A percentile compares a stretch with the other conserved stretches of the same genome.
Conservation (phyloP, 2,113 vertebrate genomes). For the Ageneiosus marmoratus region DNA sequence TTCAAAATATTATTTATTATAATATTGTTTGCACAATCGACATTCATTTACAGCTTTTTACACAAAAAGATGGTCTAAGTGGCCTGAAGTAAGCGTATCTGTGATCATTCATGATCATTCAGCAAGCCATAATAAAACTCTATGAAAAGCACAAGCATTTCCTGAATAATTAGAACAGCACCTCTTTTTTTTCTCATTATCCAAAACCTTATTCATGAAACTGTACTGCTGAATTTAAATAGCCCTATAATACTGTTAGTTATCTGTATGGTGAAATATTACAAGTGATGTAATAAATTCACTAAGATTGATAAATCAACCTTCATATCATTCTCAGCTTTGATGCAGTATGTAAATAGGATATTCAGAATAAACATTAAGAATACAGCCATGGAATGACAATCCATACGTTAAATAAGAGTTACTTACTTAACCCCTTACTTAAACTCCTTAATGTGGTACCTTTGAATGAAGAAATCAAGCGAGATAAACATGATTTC, state of each 20-base stretch:
- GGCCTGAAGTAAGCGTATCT: background rate
- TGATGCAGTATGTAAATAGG: background rate
- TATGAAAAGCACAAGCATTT: conserved; percentile 19
- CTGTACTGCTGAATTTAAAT: background rate
- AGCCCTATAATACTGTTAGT: background rate
- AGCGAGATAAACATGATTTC: background rate
- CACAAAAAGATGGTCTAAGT: background rate
- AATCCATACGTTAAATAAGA: background rate
- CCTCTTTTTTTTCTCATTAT: background rate
- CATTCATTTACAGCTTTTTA: conserved; percentile 33
- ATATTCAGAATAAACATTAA: background rate
- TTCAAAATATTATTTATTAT: conserved; percentile 30
- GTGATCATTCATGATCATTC: background rate
- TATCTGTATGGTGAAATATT: background rate
- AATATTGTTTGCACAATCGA: conserved; percentile 1
- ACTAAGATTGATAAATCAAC: background rate
- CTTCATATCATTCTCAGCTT: background rate
- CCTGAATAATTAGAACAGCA: background rate
- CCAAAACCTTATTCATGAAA: background rate
- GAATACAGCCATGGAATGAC: background rate
- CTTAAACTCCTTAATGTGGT: background rate
- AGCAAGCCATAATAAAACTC: background rate
- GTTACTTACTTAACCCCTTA: background rate
- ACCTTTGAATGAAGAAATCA: background rate
- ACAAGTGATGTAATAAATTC: background rate